phyloP scores from a whole-genome alignment of 2,113 vertebrate genomes.

The Thinocorus orbignyianus region DNA sequence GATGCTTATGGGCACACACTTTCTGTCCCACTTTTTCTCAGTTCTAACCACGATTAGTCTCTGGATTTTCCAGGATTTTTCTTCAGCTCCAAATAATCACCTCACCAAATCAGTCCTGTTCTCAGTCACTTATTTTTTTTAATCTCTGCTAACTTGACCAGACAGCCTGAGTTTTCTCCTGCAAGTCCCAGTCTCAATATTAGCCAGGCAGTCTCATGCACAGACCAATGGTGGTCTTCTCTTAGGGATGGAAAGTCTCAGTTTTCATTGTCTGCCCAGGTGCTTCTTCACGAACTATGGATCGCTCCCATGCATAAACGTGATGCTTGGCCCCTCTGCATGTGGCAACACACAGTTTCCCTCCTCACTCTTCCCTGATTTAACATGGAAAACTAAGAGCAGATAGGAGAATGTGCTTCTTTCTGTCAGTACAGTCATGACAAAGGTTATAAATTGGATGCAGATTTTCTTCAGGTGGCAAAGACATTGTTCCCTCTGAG shows the following conservation, averaged over 20 bases:
- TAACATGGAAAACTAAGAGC: not conserved
- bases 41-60: not conserved
- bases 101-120: not conserved
- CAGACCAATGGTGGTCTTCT: not conserved
- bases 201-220: not conserved
- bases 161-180: not conserved
- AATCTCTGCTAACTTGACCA: not conserved
- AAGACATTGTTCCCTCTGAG: not conserved
- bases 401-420: accelerated
- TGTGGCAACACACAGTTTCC: not conserved
- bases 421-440: not conserved
- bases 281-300: not conserved
- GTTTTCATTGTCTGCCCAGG: not conserved
- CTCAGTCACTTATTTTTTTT: not conserved
- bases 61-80: not conserved
- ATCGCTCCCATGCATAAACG: not conserved
- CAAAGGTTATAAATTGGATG: not conserved
- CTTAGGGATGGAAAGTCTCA: not conserved
- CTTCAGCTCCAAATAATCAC: not conserved
- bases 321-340: not conserved
- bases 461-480: not conserved
- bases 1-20: not conserved
- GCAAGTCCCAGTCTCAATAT: not conserved
- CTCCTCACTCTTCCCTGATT: not conserved
- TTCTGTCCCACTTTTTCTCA: not conserved